Evolutionary conservation across 2,797 vertebrate species (phyloP).

Genomic region (Remorina albescens): DNA sequence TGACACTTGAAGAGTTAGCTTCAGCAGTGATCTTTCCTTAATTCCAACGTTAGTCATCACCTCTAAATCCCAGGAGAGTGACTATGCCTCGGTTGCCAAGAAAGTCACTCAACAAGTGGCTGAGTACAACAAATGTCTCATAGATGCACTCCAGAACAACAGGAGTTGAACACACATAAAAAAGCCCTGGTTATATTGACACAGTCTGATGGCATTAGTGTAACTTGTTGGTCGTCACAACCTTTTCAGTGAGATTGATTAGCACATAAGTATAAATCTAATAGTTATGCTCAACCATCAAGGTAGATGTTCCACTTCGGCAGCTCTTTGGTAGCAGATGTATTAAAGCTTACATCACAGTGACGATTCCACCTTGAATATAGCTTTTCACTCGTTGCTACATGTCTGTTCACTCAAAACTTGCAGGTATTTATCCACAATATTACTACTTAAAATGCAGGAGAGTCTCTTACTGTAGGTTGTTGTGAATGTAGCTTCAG

Average conservation of each 20-base stretch:
- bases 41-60: conserved; percentile 90
- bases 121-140: conserved; percentile 92
- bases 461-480: background rate
- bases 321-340: too few species aligned
- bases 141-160: conserved; percentile 87
- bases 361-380: too few species aligned
- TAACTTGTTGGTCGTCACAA: background rate
- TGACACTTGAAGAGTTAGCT: background rate
- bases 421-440: background rate
- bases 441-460: background rate
- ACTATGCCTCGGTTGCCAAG: conserved; percentile 89
- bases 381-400: background rate
- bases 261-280: too few species aligned
- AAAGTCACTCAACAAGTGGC: conserved; percentile 88
- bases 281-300: background rate
- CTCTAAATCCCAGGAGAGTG: conserved; percentile 93
- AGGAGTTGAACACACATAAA: conserved; percentile 80
- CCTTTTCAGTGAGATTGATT: background rate
- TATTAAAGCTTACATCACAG: too few species aligned
- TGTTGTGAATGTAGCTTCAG: background rate
- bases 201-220: background rate
- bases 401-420: background rate
- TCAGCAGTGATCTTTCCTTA: conserved; percentile 72
- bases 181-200: background rate
- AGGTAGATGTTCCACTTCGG: background rate